Conservation (phyloP, 1,140 invertebrate genomes). For the Zaprionus capensis region DNA sequence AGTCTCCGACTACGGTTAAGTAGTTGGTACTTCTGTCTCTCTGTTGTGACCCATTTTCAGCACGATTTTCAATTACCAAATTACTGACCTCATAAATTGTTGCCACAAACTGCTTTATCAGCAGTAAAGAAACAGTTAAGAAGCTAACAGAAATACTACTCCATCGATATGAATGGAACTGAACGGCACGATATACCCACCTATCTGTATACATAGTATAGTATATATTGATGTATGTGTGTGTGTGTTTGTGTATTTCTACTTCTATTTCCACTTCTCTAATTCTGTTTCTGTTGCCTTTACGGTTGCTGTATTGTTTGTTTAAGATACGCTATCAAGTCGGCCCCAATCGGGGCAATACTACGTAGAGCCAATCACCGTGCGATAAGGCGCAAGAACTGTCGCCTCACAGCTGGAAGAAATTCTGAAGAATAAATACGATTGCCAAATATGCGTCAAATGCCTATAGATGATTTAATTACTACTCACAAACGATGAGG, state of each 20-base stretch:
- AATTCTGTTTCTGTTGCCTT: constrained; percentile 7
- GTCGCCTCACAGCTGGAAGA: constrained; percentile 1
- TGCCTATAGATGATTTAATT: constrained; percentile 41
- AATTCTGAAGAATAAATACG: constrained; percentile 7
- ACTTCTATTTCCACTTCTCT: neutral
- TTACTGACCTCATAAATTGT: constrained; percentile 73
- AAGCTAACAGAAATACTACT: constrained; percentile 46
- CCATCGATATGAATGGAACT: constrained; percentile 50
- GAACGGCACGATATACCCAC: constrained; percentile 17
- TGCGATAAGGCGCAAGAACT: constrained; percentile 39
- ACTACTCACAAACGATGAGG: constrained; percentile 54
- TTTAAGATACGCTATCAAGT: constrained; percentile 63
- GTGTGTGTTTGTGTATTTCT: neutral
- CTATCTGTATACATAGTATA: neutral
- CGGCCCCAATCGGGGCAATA: constrained; percentile 28
- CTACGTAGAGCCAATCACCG: constrained; percentile 29
- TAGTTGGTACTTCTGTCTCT: neutral
- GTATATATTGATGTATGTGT: neutral
- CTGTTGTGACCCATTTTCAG: constrained; percentile 57
- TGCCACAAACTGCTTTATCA: constrained; percentile 67
- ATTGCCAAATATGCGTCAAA: constrained; percentile 12
- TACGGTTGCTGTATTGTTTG: constrained; percentile 27
- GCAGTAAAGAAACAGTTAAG: constrained; percentile 38
- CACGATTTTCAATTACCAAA: constrained; percentile 75
- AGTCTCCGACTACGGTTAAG: constrained; percentile 27